These are phyloP conservation scores for Ptiloglossa arizonensis DNA, from an alignment of 1,140 invertebrate species.

Conservation along the genomic window DNA sequence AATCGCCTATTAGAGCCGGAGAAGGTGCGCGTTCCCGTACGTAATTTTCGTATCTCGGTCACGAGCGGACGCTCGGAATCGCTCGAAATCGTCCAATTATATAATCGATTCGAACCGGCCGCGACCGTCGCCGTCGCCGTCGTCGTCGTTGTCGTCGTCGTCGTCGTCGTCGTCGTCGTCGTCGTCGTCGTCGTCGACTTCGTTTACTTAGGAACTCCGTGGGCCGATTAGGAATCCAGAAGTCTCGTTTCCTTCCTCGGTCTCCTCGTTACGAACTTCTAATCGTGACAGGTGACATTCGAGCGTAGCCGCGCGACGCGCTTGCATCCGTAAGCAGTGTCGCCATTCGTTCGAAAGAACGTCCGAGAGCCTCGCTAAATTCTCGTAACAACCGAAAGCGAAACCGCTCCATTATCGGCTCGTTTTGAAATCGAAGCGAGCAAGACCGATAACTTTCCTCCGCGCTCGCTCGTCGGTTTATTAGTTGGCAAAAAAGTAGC, in stretches of 20 bases:
- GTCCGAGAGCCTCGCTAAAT: not conserved
- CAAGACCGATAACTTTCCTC: slow-evolving; percentile 30
- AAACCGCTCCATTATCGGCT: slow-evolving; percentile 17
- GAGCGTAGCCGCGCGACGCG: not conserved
- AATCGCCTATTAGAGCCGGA: slow-evolving; percentile 39
- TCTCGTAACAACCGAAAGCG: not conserved
- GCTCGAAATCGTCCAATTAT: slow-evolving; percentile 10
- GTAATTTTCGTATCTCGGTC: slow-evolving; percentile 39
- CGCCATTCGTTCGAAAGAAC: not conserved
- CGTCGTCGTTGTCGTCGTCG: too few relatives aligned
- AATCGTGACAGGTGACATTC: not conserved
- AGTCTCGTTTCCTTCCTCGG: not conserved
- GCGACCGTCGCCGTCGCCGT: not conserved
- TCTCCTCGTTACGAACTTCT: not conserved
- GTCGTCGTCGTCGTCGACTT: too few relatives aligned
- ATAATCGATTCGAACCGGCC: not conserved
- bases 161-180: too few relatives aligned
- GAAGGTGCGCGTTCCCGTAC: not conserved
- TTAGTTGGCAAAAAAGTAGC: not conserved
- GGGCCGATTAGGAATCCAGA: not conserved
- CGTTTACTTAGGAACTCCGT: not conserved
- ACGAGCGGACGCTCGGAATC: not conserved
- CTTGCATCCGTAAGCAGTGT: not conserved
- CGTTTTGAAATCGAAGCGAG: slow-evolving; percentile 14
- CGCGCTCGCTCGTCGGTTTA: not conserved